Base-by-base conservation (phyloP, 2,888 invertebrate genomes). In the Acanthosepion pharaonis region DNA sequence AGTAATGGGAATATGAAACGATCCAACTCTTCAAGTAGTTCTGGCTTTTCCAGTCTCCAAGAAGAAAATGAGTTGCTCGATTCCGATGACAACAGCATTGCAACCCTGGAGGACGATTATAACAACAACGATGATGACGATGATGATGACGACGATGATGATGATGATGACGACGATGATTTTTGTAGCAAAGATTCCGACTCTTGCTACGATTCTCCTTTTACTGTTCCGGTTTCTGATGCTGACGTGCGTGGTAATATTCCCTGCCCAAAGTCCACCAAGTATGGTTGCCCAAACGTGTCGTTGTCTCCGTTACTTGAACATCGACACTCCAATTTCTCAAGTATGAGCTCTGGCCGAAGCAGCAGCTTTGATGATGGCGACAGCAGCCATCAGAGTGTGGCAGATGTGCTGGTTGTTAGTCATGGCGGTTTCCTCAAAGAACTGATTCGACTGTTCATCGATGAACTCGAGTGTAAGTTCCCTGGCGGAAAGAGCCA, bases 341-440 rank as follows among this genome's bases (percentile, higher is more conserved):
- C 97, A 33, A 96, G 97, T 91, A 96, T 96, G 93, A 97, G 97
- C 94, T 97, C 96, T 33, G 97, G 97, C 94, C 96, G 97, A 25
- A 96, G 97, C 95, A 96, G 96, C 95, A 96, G 96, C 95, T 97
- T 96, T 94, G 97, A 97, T 93, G 97, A 97, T 91, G 95, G 95
- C 4, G 96, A 97, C 48, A 94, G 95, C 48, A 28, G 96, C 48
- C 96, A 96, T 20, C 95, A 95, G 25, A 95, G 96, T 11, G 95
- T 95, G 28, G 97, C 97, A 25, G 97, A 97, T 94, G 97, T 97
- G 94, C 96, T 97, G 9, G 96, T 97, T 49, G 97, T 97, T 23
- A 97, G 97, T 94, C 97, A 97, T 95, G 97, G 97, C 9, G 97
- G 97, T 0, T 96, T 97, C 93, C 96, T 97, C n/a, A 96, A 97